Evolutionary conservation across 2,797 vertebrate species (phyloP).

Genomic region (Antrozous pallidus): DNA sequence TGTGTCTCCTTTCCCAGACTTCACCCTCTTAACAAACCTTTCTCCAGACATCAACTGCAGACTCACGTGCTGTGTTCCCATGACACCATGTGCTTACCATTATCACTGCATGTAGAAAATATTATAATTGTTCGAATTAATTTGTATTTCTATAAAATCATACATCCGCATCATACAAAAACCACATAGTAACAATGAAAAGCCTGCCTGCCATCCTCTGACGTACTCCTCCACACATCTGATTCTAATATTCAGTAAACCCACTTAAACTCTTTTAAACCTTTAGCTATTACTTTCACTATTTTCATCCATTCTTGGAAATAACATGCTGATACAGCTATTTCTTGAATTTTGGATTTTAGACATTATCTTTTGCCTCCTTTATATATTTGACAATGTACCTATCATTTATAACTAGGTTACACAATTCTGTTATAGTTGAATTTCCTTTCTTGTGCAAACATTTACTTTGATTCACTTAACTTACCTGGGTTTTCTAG

Average conservation of each 20-base stretch:
- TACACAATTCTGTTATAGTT: not conserved
- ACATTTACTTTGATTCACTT: not conserved
- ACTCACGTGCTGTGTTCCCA: not conserved
- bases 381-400: not conserved
- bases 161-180: not conserved
- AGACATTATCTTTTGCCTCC: not conserved
- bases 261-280: not conserved
- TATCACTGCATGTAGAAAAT: not conserved
- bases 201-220: not conserved
- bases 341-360: not conserved
- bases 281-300: not conserved
- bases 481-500: not conserved
- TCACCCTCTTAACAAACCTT: not conserved
- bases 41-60: not conserved
- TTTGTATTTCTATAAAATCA: slow-evolving; percentile 3
- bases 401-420: not conserved
- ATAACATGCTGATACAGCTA: not conserved
- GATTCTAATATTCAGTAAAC: not conserved
- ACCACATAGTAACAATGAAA: not conserved
- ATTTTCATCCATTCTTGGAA: not conserved
- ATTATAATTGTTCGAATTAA: not conserved
- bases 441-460: not conserved
- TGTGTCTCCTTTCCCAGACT: not conserved
- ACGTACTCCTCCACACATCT: not conserved
- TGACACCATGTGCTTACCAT: not conserved